Percentiles rank a stretch among this genome's conserved stretches.
Evolutionary conservation across 1,140 invertebrate genomes (phyloP).

Genomic region (Galleria mellonella): DNA sequence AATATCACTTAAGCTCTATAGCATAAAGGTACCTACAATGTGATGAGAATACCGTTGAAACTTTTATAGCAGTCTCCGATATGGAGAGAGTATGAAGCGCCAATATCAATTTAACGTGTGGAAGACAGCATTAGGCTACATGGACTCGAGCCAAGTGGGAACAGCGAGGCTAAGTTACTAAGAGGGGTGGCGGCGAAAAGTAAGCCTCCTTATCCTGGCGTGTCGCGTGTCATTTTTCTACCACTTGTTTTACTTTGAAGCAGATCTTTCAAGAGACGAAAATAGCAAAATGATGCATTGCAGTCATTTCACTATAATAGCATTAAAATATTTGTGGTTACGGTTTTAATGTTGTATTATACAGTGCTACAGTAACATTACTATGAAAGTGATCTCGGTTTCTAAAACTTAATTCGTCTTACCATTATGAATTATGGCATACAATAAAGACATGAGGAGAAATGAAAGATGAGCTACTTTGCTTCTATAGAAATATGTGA

Average conservation of each 20-base stretch:
- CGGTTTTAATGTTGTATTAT: background rate
- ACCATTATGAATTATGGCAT: background rate
- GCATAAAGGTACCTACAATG: no score
- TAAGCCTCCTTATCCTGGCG: conserved; percentile 18
- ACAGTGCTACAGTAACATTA: background rate
- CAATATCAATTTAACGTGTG: conserved; percentile 50
- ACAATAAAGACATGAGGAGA: background rate
- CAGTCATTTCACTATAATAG: no score
- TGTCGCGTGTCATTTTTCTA: no score
- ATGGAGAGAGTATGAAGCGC: conserved; percentile 23
- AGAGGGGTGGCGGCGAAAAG: conserved; percentile 24
- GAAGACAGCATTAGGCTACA: conserved; percentile 36
- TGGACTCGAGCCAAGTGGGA: conserved; percentile 32
- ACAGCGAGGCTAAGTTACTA: conserved; percentile 32
- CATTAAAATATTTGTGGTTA: no score
- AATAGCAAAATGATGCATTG: no score
- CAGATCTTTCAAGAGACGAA: no score
- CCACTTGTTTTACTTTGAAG: no score
- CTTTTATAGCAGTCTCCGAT: conserved; percentile 23
- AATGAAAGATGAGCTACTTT: background rate
- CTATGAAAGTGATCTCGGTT: background rate
- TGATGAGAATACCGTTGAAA: conserved; percentile 2
- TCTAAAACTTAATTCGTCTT: background rate
- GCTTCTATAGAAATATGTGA: conserved; percentile 2
- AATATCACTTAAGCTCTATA: no score